These are phyloP conservation scores for Sycophila sp. DNA, from an alignment of 1,140 invertebrate genomes.

Conservation along the genomic window DNA sequence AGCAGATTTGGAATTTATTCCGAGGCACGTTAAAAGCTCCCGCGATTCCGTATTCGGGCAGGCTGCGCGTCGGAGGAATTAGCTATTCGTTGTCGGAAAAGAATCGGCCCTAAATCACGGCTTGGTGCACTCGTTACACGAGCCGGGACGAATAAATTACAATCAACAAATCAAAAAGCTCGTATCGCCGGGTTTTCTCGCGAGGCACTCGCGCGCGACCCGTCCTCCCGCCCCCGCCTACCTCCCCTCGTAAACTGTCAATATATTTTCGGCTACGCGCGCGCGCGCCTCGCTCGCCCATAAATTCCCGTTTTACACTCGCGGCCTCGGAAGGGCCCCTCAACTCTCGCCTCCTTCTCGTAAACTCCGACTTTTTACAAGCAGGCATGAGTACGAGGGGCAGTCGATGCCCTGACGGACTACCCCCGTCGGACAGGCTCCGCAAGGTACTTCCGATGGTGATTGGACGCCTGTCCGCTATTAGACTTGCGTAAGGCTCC, in stretches of 20 bases:
- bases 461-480: no score
- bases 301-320: conserved; percentile 36
- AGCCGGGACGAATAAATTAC: conserved; percentile 9
- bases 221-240: no score
- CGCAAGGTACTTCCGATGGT: no score
- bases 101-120: conserved; percentile 21
- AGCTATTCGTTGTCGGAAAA: neutral
- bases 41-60: no score
- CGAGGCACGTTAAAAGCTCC: no score
- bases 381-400: no score
- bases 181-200: neutral
- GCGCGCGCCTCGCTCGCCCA: conserved; percentile 8
- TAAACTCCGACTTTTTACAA: conserved; percentile 26
- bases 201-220: neutral
- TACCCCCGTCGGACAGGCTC: no score
- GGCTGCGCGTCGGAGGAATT: no score
- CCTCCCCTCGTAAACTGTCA: conserved; percentile 35
- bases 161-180: conserved; percentile 34
- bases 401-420: no score
- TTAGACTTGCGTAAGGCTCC: no score
- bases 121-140: neutral
- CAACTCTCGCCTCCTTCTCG: neutral
- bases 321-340: neutral
- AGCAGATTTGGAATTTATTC: neutral
- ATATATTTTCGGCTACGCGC: conserved; percentile 35